A percentile compares a stretch with the other conserved stretches of the same genome.
These are phyloP conservation scores for Esox niger DNA, from an alignment of 2,113 vertebrate species.

Conservation along the genomic window DNA sequence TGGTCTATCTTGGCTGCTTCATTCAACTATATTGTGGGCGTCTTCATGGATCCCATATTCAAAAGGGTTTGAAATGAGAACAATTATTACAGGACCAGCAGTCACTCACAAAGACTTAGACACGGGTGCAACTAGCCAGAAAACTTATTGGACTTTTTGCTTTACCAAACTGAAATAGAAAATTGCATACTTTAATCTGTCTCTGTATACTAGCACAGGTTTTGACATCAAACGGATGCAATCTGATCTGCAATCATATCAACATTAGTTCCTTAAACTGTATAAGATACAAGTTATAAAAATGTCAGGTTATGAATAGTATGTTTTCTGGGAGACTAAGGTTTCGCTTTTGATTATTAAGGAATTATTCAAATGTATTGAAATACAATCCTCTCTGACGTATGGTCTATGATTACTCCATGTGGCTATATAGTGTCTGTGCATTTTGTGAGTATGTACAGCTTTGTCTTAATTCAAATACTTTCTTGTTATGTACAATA, in stretches of 20 bases:
- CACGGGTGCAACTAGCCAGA: slow-evolving; percentile 13
- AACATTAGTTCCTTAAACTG: slow-evolving; percentile 19
- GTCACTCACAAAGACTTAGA: slow-evolving; percentile 32
- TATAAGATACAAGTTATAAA: slow-evolving; percentile 25
- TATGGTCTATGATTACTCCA: not conserved
- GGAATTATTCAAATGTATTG: not conserved
- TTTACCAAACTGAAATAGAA: slow-evolving; percentile 27
- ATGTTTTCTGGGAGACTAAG: slow-evolving; percentile 19
- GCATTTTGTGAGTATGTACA: slow-evolving; percentile 38
- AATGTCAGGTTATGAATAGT: not conserved
- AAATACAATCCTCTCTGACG: slow-evolving; percentile 12
- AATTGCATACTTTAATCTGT: slow-evolving; percentile 23
- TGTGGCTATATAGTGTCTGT: slow-evolving; percentile 38
- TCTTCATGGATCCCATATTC: slow-evolving; percentile 38
- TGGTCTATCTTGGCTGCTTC: slow-evolving; percentile 37
- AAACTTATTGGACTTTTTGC: slow-evolving; percentile 27
- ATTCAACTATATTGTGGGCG: slow-evolving; percentile 22
- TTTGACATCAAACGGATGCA: slow-evolving; percentile 16
- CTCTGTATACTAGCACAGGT: slow-evolving; percentile 24
- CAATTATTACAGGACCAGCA: slow-evolving; percentile 30
- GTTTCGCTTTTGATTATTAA: not conserved
- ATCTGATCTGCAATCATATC: slow-evolving; percentile 25
- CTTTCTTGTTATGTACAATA: slow-evolving; percentile 40
- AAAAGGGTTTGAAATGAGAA: slow-evolving; percentile 40
- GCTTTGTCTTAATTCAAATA: slow-evolving; percentile 46